Percentiles rank a stretch among this genome's conserved stretches.
phyloP scores from a whole-genome alignment of 2,113 vertebrate species.

The Ictalurus punctatus region DNA sequence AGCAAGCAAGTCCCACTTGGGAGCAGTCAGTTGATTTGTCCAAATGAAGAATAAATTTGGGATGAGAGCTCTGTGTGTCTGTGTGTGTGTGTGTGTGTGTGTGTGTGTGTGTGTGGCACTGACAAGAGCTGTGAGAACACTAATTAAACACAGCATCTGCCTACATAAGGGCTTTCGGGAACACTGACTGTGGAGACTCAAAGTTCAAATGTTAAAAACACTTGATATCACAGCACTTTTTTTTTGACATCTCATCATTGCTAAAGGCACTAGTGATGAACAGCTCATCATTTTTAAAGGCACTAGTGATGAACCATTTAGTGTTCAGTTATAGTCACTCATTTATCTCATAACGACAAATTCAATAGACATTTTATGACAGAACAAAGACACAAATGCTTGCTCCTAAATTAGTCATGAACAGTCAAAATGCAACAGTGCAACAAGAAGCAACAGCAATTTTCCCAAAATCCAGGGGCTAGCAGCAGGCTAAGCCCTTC shows the following conservation, averaged over 20 bases:
- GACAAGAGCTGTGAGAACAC: conserved; percentile 49
- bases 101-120: neutral
- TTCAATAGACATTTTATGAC: neutral
- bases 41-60: conserved; percentile 51
- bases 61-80: conserved; percentile 23
- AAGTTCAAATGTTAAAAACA: conserved; percentile 58
- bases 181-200: conserved; percentile 49
- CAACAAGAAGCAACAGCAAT: conserved; percentile 4
- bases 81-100: neutral
- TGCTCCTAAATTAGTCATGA: conserved; percentile 11
- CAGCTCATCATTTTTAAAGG: neutral
- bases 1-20: conserved; percentile 37
- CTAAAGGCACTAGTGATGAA: neutral
- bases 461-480: neutral
- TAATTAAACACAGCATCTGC: conserved; percentile 74
- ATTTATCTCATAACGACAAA: neutral
- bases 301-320: neutral
- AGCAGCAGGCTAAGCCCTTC: neutral
- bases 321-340: neutral
- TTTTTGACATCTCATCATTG: conserved; percentile 5
- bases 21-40: conserved; percentile 50
- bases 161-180: conserved; percentile 50
- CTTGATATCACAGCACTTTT: conserved; percentile 57
- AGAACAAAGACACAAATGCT: conserved; percentile 11
- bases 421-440: conserved; percentile 5